Base-by-base conservation (phyloP, 1,140 invertebrate genomes). In the Dysdera silvatica region DNA sequence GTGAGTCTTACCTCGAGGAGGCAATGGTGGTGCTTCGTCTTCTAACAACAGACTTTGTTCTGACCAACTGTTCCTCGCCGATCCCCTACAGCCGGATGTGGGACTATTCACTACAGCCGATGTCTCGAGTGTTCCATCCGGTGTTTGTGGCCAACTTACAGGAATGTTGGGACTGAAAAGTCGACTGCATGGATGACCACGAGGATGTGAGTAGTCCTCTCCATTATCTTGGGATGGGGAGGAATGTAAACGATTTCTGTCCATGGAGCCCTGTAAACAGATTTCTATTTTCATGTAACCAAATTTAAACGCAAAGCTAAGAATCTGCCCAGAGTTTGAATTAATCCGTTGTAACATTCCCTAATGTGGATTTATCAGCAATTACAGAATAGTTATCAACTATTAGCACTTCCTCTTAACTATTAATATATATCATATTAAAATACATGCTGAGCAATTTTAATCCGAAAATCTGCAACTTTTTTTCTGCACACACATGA, bases 21-120 rank as follows among this genome's bases (percentile, higher is more conserved):
- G 82, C 56, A 84, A 68, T 0, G 82, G 82, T 0, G 82, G 82
- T 4, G 83, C 82, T 0, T 82, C 82, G 62, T 81, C 79, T 57
- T 82, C 82, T 33, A 18, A 26, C 3, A 41, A n/a, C 3, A 54
- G 48, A 29, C 51, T 60, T 45, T 77, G 74, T 65, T 83, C 82
- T 32, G 81, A 79, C 82, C 82, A 83, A 0, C 82, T 82, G 60
- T 79, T 83, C 32, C 81, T 55, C 2, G 35, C 41, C 4, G 62
- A 65, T 2, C 55, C 62, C 28, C 56, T 63, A 8, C 52, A 53
- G 12, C 61, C 56, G 29, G 14, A 49, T 4, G 35, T 40, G n/a
- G 61, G 61, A 37, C 51, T 58, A 0, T 51, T 10, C 1, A 23
- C 23, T n/a, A 52, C 26, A 2, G 45, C 20, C 12, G 24, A 26